Evolutionary conservation across 2,113 vertebrate species (phyloP).

Genomic region (Tonatia bakeri): DNA sequence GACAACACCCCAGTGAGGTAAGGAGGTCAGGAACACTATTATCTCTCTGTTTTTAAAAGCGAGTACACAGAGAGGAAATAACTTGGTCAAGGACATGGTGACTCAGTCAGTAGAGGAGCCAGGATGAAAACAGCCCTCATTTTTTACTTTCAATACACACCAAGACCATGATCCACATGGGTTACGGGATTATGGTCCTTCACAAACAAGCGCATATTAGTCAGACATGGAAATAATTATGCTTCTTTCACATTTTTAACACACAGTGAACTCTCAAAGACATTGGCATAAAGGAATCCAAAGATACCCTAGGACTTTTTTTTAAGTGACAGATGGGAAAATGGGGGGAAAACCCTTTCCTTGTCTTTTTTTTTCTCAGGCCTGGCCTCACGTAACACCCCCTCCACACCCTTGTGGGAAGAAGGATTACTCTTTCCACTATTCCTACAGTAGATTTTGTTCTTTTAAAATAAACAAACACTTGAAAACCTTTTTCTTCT

Average conservation of each 20-base stretch:
- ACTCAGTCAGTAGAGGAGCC: conserved; percentile 47
- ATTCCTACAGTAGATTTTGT: conserved; percentile 70
- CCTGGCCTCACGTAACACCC: conserved; percentile 63
- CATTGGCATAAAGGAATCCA: background rate
- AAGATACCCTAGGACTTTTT: conserved; percentile 41
- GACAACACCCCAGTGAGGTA: conserved; percentile 59
- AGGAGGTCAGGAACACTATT: conserved; percentile 54
- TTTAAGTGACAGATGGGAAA: conserved; percentile 62
- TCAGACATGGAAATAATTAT: conserved; percentile 72
- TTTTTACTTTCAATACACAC: conserved; percentile 61
- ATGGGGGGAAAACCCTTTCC: background rate
- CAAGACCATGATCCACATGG: conserved; percentile 54
- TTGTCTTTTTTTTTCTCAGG: conserved; percentile 38
- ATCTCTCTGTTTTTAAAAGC: conserved; percentile 62
- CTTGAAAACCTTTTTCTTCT: conserved; percentile 64
- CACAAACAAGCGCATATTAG: conserved; percentile 55
- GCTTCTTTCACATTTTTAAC: conserved; percentile 44
- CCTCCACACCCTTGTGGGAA: conserved; percentile 58
- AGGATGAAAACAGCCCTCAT: conserved; percentile 55
- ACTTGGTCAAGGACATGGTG: conserved; percentile 63
- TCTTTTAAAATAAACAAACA: conserved; percentile 75
- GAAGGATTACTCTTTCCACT: conserved; percentile 60
- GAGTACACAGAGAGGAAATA: conserved; percentile 55
- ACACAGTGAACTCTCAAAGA: conserved; percentile 56
- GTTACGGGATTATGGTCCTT: conserved; percentile 45